Conservation (phyloP, 2,797 vertebrate species). For the Nyctibius grandis region DNA sequence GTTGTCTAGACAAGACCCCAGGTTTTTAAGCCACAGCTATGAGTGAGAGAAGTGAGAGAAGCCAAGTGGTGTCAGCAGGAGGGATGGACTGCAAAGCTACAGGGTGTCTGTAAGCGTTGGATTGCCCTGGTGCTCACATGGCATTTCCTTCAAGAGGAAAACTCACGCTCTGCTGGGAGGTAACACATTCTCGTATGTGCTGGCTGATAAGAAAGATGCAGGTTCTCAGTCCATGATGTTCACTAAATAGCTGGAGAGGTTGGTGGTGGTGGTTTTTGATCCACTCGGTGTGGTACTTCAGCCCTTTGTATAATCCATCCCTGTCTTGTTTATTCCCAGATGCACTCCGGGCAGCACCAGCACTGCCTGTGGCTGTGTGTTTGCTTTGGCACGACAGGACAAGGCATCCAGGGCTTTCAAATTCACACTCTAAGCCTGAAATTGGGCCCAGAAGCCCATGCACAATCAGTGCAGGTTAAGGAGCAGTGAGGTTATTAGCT, state of each 20-base stretch:
- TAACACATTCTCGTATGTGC: background rate
- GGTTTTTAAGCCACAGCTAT: background rate
- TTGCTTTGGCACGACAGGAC: background rate
- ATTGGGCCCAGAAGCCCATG: background rate
- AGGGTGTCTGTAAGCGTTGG: background rate
- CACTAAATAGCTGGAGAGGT: background rate
- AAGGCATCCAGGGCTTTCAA: background rate
- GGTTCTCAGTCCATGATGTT: background rate
- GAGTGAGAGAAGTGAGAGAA: background rate
- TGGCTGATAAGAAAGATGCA: background rate
- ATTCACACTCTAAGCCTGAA: background rate
- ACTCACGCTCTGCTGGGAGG: background rate
- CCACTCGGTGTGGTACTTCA: rapidly evolving
- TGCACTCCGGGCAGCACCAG: rapidly evolving
- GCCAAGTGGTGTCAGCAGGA: background rate
- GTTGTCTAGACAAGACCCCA: background rate
- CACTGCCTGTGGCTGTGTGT: background rate
- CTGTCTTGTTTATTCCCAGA: background rate
- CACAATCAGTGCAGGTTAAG: background rate
- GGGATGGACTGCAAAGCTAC: background rate
- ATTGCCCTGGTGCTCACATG: background rate
- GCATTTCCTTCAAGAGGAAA: background rate
- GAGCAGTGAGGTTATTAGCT: background rate
- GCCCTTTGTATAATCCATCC: background rate
- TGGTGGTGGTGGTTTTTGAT: background rate